A percentile compares a stretch with the other conserved stretches of the same genome.
Conservation (phyloP, 2,888 invertebrate genomes). For the Acronicta leporina region DNA sequence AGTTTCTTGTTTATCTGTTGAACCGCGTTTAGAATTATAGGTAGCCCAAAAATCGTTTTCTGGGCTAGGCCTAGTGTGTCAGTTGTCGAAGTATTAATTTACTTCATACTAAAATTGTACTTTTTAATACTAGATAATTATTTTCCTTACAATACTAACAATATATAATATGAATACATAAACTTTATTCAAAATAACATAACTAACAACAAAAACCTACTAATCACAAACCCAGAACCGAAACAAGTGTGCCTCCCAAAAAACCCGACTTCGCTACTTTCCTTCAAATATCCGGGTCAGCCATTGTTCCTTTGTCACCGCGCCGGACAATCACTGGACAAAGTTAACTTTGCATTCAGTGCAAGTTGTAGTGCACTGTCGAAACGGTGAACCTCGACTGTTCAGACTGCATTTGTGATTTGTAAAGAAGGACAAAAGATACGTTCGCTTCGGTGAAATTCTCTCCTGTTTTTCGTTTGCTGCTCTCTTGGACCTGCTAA, state of each 20-base stretch:
- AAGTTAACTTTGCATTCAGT: conserved; percentile 70
- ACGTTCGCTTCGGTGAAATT: conserved; percentile 66
- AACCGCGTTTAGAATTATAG: conserved; percentile 18
- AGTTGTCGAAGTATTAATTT: no score
- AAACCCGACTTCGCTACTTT: conserved; percentile 75
- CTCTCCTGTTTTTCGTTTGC: conserved; percentile 70
- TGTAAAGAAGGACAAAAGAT: conserved; percentile 71
- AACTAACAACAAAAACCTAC: conserved; percentile 20
- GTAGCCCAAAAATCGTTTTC: conserved; percentile 16
- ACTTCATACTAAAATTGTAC: no score
- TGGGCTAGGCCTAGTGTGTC: no score
- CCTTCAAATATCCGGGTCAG: conserved; percentile 81
- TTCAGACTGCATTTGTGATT: conserved; percentile 55
- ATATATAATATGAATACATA: no score
- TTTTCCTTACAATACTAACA: no score
- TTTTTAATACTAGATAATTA: no score
- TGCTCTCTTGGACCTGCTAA: conserved; percentile 61
- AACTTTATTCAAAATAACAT: not conserved
- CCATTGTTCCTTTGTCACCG: conserved; percentile 82
- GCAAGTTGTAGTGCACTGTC: conserved; percentile 55
- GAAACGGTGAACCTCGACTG: conserved; percentile 41
- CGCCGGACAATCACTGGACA: conserved; percentile 73
- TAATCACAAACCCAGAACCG: conserved; percentile 25
- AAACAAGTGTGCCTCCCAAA: conserved; percentile 64
- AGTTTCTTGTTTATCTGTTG: conserved; percentile 56